Conservation (phyloP, 2,888 invertebrate genomes). For the Lasius platythorax region DNA sequence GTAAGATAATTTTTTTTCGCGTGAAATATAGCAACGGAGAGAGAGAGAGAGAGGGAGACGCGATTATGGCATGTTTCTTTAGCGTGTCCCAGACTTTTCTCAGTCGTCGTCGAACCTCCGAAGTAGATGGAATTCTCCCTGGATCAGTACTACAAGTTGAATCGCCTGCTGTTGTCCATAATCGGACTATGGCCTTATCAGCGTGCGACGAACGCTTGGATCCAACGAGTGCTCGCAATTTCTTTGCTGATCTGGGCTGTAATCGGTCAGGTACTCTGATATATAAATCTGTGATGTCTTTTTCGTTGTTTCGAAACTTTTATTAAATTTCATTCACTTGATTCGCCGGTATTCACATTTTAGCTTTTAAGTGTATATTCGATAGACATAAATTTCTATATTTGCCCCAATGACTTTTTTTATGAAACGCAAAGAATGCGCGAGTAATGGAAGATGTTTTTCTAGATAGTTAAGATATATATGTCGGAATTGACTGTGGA, state of each 20-base stretch:
- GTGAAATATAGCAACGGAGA: background rate
- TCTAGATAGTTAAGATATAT: background rate
- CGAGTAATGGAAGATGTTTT: background rate
- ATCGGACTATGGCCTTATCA: conserved; percentile 35
- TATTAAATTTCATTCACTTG: background rate
- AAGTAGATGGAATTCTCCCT: conserved; percentile 27
- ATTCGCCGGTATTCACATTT: background rate
- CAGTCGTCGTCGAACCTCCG: background rate
- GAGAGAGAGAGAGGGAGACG: no score
- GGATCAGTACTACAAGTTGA: conserved; percentile 14
- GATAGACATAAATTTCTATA: background rate
- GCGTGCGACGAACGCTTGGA: background rate
- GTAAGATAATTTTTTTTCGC: conserved; percentile 6
- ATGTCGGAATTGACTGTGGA: conserved; percentile 1
- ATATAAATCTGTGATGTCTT: background rate
- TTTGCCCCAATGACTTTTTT: background rate
- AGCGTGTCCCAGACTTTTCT: background rate
- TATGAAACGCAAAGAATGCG: background rate
- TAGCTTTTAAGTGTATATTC: background rate
- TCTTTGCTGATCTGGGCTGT: background rate
- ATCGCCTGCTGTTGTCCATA: conserved; percentile 6
- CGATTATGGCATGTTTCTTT: background rate
- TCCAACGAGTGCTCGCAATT: background rate
- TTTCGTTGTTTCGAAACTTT: background rate
- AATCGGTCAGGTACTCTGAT: background rate